Evolutionary conservation across 1,140 invertebrate species (phyloP).

Genomic region (Alviniconcha marisindica): DNA sequence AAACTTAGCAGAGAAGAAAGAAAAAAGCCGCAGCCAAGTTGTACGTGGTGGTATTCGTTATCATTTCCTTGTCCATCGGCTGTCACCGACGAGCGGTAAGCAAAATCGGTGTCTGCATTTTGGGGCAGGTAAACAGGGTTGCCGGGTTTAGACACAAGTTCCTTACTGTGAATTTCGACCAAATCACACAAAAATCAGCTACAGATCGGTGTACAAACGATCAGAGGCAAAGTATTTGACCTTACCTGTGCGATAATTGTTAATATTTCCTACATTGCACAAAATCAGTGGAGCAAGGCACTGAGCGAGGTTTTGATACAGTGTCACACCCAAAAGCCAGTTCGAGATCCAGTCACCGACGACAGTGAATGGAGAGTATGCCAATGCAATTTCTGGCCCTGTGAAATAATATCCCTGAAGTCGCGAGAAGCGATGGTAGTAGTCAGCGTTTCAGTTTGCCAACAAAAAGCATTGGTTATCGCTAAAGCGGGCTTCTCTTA

Average conservation of each 20-base stretch:
- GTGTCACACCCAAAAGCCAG: constrained; percentile 34
- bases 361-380: constrained; percentile 12
- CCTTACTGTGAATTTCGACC: neutral
- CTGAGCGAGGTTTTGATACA: neutral
- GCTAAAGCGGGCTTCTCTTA: no score
- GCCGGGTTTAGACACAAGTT: constrained; percentile 1
- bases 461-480: no score
- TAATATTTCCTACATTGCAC: constrained; percentile 21
- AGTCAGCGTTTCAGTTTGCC: no score
- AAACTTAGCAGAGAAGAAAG: no score
- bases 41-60: neutral
- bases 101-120: neutral
- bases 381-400: neutral
- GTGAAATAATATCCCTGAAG: constrained; percentile 3
- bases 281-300: neutral
- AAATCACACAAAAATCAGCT: neutral
- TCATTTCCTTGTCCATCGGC: constrained; percentile 5
- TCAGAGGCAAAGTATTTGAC: neutral
- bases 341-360: constrained; percentile 14
- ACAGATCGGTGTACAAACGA: neutral
- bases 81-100: neutral
- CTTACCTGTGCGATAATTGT: constrained; percentile 5
- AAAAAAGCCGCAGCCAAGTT: no score
- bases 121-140: constrained; percentile 14
- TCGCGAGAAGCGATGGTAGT: no score